These are phyloP conservation scores for Amphibalanus amphitrite DNA, from an alignment of 1,140 invertebrate genomes.

Conservation along the genomic window DNA sequence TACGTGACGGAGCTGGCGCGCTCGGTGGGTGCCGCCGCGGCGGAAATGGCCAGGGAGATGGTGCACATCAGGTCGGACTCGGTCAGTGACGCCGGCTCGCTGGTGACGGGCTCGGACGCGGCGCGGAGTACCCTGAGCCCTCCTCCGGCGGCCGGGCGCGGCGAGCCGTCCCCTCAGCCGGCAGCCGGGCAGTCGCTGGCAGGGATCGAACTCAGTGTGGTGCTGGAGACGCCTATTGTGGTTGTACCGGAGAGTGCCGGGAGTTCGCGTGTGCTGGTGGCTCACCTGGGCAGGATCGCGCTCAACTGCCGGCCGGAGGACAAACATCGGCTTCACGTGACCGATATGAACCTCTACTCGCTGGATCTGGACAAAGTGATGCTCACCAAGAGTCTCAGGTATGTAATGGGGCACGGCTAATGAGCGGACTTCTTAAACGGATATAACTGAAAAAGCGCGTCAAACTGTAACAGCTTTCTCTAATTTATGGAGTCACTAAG, in stretches of 20 bases:
- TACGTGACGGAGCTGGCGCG: constrained; percentile 53
- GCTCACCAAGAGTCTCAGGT: constrained; percentile 12
- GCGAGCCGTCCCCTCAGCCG: no score
- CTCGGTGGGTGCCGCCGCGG: constrained; percentile 72
- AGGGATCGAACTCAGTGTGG: no score
- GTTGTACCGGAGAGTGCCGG: constrained; percentile 59
- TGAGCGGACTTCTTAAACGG: no score
- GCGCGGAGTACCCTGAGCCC: no score
- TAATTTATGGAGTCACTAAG: no score
- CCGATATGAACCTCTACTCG: constrained; percentile 76
- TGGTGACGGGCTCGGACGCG: no score
- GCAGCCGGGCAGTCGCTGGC: no score
- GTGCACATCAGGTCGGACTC: constrained; percentile 36
- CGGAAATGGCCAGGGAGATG: constrained; percentile 80
- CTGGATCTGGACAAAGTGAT: constrained; percentile 37
- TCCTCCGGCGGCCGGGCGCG: no score
- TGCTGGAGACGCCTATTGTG: constrained; percentile 75
- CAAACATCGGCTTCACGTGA: constrained; percentile 39
- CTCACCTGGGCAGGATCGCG: constrained; percentile 79
- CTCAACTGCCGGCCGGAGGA: constrained; percentile 28
- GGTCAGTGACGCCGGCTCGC: no score
- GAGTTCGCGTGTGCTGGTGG: constrained; percentile 68
- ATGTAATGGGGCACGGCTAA: no score
- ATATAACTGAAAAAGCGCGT: no score
- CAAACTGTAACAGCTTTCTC: no score